phyloP scores from a whole-genome alignment of 1,140 invertebrate species.

The Theocolax elegans region DNA sequence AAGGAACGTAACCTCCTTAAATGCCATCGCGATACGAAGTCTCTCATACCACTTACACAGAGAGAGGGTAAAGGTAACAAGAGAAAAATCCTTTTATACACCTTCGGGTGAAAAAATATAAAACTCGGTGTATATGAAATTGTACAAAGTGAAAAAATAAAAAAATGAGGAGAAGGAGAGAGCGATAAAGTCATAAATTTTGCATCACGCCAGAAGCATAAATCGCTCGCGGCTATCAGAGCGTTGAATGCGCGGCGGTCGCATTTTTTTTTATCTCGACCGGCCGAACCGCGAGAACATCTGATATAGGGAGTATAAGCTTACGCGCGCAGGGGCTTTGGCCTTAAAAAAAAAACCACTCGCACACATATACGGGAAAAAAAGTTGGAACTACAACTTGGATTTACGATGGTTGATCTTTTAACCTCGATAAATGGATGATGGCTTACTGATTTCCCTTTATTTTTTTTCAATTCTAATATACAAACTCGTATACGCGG shows the following conservation, averaged over 20 bases:
- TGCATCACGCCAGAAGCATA: slow-evolving; percentile 44
- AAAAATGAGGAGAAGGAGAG: neutral
- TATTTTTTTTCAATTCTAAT: too few species aligned
- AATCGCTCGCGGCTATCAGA: slow-evolving; percentile 34
- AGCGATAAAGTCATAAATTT: slow-evolving; percentile 41
- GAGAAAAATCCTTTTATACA: too few species aligned
- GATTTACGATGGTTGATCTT: too few species aligned
- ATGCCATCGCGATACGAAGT: too few species aligned
- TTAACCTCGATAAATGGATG: too few species aligned
- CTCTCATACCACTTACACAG: too few species aligned
- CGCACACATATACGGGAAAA: too few species aligned
- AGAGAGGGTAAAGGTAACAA: too few species aligned
- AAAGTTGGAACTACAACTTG: too few species aligned
- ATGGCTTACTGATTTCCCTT: too few species aligned
- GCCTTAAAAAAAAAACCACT: neutral
- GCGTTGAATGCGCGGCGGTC: neutral
- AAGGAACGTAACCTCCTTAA: too few species aligned
- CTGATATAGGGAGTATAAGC: neutral
- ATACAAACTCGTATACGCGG: too few species aligned
- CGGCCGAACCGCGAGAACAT: neutral
- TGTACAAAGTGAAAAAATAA: neutral
- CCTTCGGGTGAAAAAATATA: neutral
- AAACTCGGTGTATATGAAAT: neutral
- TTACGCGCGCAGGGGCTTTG: neutral
- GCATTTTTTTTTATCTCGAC: neutral